Conservation (phyloP, 2,797 vertebrate genomes). For the Percopsis omiscomaycus region DNA sequence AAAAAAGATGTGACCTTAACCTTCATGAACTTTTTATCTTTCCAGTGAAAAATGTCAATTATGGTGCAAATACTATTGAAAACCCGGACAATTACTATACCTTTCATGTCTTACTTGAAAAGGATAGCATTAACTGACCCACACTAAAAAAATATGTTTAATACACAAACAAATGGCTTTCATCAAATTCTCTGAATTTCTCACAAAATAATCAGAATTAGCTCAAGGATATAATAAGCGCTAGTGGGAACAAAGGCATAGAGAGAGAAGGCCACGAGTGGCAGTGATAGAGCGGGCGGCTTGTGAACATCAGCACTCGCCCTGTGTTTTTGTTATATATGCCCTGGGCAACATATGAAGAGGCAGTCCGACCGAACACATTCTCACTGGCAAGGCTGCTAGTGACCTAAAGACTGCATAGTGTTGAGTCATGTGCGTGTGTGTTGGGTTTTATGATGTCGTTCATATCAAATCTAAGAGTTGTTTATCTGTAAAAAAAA, state of each 20-base stretch:
- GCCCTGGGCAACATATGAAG: slow-evolving; percentile 12
- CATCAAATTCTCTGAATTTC: background rate
- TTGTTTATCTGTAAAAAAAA: background rate
- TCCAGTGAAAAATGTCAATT: too few relatives aligned
- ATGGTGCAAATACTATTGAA: too few relatives aligned
- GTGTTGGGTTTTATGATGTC: slow-evolving; percentile 6
- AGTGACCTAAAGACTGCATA: slow-evolving; percentile 18
- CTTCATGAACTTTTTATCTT: too few relatives aligned
- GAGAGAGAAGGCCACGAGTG: slow-evolving; percentile 7
- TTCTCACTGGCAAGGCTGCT: slow-evolving; percentile 9
- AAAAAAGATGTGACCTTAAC: too few relatives aligned
- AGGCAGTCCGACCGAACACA: background rate
- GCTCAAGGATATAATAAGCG: slow-evolving; percentile 5
- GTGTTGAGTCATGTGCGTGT: background rate
- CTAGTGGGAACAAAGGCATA: background rate
- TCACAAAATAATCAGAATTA: background rate
- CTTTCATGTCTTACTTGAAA: too few relatives aligned
- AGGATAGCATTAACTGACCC: too few relatives aligned
- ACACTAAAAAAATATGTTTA: background rate
- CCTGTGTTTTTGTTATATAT: slow-evolving; percentile 14
- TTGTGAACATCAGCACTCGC: slow-evolving; percentile 8
- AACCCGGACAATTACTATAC: too few relatives aligned
- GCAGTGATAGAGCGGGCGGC: background rate
- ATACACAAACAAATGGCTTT: background rate
- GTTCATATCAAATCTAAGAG: slow-evolving; percentile 20